A percentile compares a stretch with the other conserved stretches of the same genome.
phyloP scores from a whole-genome alignment of 2,113 vertebrate genomes.

The Salvelinus sp. region DNA sequence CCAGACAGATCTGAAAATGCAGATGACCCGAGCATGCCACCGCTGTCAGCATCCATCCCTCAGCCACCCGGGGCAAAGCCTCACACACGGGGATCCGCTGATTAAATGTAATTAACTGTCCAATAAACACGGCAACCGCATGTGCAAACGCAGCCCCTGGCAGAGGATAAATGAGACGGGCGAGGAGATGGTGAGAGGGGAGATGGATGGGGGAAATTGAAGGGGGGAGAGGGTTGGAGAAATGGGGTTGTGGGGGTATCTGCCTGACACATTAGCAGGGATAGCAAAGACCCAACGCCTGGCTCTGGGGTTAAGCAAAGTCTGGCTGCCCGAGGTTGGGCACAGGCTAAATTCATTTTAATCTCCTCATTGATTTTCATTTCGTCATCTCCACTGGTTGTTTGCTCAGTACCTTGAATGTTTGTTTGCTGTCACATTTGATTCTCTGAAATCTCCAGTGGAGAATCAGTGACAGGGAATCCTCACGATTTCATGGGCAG shows the following conservation, averaged over 20 bases:
- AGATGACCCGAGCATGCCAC: slow-evolving; percentile 47
- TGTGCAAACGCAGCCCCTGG: background rate
- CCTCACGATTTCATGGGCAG: slow-evolving; percentile 7
- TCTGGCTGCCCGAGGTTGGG: background rate
- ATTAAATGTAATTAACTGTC: slow-evolving; percentile 54
- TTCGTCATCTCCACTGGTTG: slow-evolving; percentile 12
- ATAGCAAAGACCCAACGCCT: background rate
- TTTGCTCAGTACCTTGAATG: slow-evolving; percentile 10
- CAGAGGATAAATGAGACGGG: background rate
- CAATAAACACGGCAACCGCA: background rate
- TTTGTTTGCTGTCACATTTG: slow-evolving; percentile 40
- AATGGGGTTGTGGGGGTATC: no score
- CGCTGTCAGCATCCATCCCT: slow-evolving; percentile 52
- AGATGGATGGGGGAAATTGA: background rate
- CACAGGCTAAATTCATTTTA: slow-evolving; percentile 29
- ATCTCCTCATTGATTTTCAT: slow-evolving; percentile 42
- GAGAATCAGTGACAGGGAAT: slow-evolving; percentile 20
- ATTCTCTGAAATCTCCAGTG: slow-evolving; percentile 26
- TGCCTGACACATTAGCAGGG: no score
- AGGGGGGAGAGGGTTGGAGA: slow-evolving; percentile 10
- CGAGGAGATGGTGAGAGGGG: slow-evolving; percentile 18
- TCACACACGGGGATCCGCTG: slow-evolving; percentile 21
- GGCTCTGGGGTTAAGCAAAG: slow-evolving; percentile 15
- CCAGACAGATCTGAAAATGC: slow-evolving; percentile 52
- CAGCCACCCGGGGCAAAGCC: slow-evolving; percentile 31